Percentiles rank a stretch among this genome's conserved stretches.
Conservation (phyloP, 1,140 invertebrate genomes). For the Apolygus lucorum region DNA sequence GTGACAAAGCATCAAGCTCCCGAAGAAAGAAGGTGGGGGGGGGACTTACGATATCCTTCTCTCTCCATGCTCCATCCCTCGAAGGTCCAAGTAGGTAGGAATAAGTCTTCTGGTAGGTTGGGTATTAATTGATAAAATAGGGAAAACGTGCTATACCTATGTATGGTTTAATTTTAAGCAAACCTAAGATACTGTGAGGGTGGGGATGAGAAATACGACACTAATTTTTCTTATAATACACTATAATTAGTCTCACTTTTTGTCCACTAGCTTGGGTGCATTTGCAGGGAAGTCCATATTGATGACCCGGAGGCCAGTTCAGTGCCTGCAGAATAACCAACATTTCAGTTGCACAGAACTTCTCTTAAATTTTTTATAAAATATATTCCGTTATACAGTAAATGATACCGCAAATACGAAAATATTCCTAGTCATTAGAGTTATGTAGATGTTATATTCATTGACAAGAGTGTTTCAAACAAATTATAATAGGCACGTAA, state of each 20-base stretch:
- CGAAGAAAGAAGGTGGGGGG: no score
- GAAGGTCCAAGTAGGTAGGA: neutral
- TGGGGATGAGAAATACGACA: no score
- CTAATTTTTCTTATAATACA: no score
- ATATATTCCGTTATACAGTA: neutral
- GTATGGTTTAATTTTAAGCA: neutral
- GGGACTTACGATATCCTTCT: no score
- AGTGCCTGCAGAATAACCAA: constrained; percentile 11
- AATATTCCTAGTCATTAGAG: neutral
- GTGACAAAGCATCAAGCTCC: no score
- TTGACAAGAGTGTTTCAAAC: no score
- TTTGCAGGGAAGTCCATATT: constrained; percentile 26
- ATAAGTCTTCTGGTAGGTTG: neutral
- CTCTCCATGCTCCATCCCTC: no score
- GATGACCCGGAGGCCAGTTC: constrained; percentile 24
- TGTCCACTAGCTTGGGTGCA: constrained; percentile 25
- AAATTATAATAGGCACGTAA: no score
- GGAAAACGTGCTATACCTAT: neutral
- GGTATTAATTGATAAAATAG: neutral
- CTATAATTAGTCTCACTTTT: constrained; percentile 16
- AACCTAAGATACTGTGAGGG: no score
- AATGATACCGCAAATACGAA: no score
- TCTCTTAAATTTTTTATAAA: neutral
- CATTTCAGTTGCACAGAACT: neutral
- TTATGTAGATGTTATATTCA: no score